Base-by-base conservation (phyloP, 2,888 invertebrate genomes). In the Bombylius major region DNA sequence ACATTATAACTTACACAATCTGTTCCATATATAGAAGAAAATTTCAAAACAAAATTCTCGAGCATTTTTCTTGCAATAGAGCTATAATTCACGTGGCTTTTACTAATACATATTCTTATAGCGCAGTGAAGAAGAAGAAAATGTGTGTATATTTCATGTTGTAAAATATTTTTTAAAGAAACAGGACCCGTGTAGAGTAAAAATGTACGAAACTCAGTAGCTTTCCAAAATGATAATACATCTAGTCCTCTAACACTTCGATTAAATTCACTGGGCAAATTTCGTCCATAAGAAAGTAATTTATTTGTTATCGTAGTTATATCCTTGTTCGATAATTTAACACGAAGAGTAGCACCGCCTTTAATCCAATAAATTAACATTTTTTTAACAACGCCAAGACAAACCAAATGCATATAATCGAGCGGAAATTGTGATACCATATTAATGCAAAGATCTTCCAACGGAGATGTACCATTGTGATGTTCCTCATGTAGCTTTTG, bases 321-420 rank as follows among this genome's bases (percentile, higher is more conserved):
- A n/a, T 50, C 23, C 32, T 51, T 23, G 5, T 42, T 8, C 13
- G 54, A 48, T n/a, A 56, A 50, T 44, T 51, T 53, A 45, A 50
- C 50, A 47, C 23, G 46, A 23, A 53, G 13, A 33, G 45, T 51
- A 44, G 44, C 5, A 45, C 51, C 34, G 5, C 50, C 50, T 39
- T 55, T 51, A 8, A 56, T 53, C 50, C 53, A 53, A 9, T 34
- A 23, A 34, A 50, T 5, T 34, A 56, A 53, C 36, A 56, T n/a
- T 47, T 56, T 53, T 46, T 56, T 56, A 5, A 47, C 47, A 47
- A 51, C 33, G 9, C 55, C 51, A 45, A 56, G 39, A 31, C 49
- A 56, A 4, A 56, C 12, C 42, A 56, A 39, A 34, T 56, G 52
- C 56, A 53, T 56, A 46, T 53, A 56, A 44, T 56, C 52, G 7